A percentile compares a stretch with the other conserved stretches of the same genome.
These are phyloP conservation scores for Troides oblongomaculatus DNA, from an alignment of 2,888 invertebrate species.

Conservation along the genomic window DNA sequence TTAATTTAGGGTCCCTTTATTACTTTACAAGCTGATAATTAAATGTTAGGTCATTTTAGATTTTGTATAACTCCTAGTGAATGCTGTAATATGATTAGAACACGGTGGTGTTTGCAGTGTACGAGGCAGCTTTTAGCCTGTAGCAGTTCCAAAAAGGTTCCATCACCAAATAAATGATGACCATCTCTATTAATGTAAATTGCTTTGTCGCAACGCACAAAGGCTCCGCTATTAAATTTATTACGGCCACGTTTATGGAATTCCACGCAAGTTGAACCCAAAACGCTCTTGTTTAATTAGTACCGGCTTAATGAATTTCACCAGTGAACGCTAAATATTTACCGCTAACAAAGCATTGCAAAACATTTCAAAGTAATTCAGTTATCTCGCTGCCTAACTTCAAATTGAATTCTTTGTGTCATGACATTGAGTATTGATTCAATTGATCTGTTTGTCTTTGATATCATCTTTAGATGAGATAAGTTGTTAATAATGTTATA, in stretches of 20 bases:
- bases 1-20: no score
- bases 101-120: no score
- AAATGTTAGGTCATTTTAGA: no score
- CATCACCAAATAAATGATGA: background rate
- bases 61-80: no score
- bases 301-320: constrained; percentile 52
- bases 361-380: constrained; percentile 42
- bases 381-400: constrained; percentile 36
- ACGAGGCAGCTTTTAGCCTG: no score
- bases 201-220: background rate
- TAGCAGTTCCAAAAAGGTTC: background rate
- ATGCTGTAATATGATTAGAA: no score
- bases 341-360: constrained; percentile 41
- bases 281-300: constrained; percentile 54
- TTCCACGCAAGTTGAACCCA: constrained; percentile 32
- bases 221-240: constrained; percentile 9
- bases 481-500: no score
- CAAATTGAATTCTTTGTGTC: constrained; percentile 20
- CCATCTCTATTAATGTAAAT: background rate
- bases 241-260: constrained; percentile 16
- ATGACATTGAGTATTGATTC: background rate
- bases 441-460: background rate
- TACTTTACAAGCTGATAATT: no score
- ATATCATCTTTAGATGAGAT: background rate
- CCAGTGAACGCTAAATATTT: constrained; percentile 48